Evolutionary conservation across 2,797 vertebrate genomes (phyloP), one percentile per base, ranked within the genome.

Genomic region (Garrulus glandarius): DNA sequence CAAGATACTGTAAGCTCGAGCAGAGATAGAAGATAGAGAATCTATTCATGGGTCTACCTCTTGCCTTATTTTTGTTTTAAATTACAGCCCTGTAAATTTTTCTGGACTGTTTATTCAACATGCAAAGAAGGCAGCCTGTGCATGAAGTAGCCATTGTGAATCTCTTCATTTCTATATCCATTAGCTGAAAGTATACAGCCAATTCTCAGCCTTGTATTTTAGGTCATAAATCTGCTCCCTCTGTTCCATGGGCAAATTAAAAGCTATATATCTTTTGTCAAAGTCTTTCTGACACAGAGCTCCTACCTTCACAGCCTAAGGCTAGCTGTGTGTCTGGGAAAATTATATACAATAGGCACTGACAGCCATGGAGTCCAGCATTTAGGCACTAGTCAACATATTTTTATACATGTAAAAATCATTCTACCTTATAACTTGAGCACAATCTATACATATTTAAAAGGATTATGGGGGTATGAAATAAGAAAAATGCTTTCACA

Each of bases 231-330:
- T 97, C 96, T 91, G 84, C 86, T 97, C 65, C 69, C 44, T 92
- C 80, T 96, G 95, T 92, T 89, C 92, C 75, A 88, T 93, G 92
- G 95, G 95, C 96, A 97, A 98, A 97, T 98, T 96, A 98, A 97
- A 98, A 98, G 93, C 92, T 95, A 97, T 96, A 95, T 97, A 96
- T 97, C 97, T 96, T 95, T 91, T 96, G 86, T 95, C 92, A 96
- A 96, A 96, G 93, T 92, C 87, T 96, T 96, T 96, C 94, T 96
- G 97, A 97, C 94, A 95, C 72, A 82, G 72, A 94, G 93, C 95
- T 97, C 90, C 93, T 94, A 97, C 85, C 90, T 89, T 92, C 82
- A 71, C 68, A 95, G 96, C 96, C 94, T 94, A 84, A 89, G 96
- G 97, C 93, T 95, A 96, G 92, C 92, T 92, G 77, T 77, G 84